Base-by-base conservation (phyloP, 1,140 invertebrate genomes). In the Cyclina sinensis region DNA sequence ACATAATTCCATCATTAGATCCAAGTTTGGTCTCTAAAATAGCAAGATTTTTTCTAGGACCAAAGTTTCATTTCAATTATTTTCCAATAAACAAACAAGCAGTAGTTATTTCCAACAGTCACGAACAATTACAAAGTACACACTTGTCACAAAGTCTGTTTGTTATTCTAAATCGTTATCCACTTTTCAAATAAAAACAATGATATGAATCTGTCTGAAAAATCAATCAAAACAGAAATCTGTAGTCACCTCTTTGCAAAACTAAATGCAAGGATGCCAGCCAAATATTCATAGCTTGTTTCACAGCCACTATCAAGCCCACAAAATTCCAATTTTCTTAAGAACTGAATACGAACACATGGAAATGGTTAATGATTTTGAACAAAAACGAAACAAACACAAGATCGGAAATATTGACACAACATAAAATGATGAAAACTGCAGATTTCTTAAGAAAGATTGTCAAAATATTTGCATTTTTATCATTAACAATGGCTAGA, bases 401-500 rank as follows among this genome's bases (percentile, higher is more conserved):
- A 65, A 65, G 59, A 65, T 30, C 24, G 2, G n/a, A 37, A 35
- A 35, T 37, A 70, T 37, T 70, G 65, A 70, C 65, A 70, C 65
- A 70, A 70, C 16, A 37, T 21, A 70, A 70, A 27, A 7, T 54
- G 46, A 51, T 78, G 24, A 51, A 30, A 57, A 32, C 48, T 78
- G 21, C 74, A 18, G 30, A 14, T 1, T 30, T 78, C 27, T 30
- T 21, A 24, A 16, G 1, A 37, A 54, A 78, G 54, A 11, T 78
- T 78, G 46, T 54, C 46, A 78, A 30, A 78, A 78, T 78, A 78
- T 78, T 78, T 54, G 54, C 46, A 78, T 78, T 35, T 24, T 18
- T 9, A 39, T 78, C 46, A 21, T 5, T 35, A 51, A 78, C 14
- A 78, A 46, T 57, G 46, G 18, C 48, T 18, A 57, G 21, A 27